Conservation (phyloP, 2,888 invertebrate species). For the Drosophila suboccidentalis region DNA sequence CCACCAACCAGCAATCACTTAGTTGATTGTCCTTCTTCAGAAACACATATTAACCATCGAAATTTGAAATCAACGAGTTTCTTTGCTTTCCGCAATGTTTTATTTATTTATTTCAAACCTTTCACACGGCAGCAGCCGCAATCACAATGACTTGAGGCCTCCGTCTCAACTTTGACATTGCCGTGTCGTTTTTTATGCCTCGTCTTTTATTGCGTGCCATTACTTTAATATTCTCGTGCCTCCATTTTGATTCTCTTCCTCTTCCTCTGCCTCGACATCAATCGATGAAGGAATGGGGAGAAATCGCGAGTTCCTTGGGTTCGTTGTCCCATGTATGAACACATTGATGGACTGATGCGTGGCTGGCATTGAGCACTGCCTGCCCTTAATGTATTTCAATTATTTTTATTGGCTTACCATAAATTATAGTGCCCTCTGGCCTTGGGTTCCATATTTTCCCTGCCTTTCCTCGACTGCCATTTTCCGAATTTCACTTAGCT, state of each 20-base stretch:
- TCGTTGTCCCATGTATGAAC: constrained; percentile 49
- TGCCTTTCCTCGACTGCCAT: background rate
- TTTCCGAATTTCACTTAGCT: constrained; percentile 13
- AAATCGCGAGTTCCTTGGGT: constrained; percentile 5
- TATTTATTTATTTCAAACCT: constrained; percentile 49
- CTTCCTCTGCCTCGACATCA: constrained; percentile 11
- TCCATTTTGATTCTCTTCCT: constrained; percentile 24
- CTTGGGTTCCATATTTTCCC: constrained; percentile 61
- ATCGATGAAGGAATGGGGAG: constrained; percentile 50
- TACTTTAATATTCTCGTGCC: constrained; percentile 62
- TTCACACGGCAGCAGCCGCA: constrained; percentile 47
- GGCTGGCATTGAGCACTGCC: constrained; percentile 32
- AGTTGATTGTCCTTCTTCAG: constrained; percentile 10
- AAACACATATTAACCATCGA: constrained; percentile 11
- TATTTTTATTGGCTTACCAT: constrained; percentile 75
- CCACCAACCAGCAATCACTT: constrained; percentile 47
- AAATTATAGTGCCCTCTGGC: constrained; percentile 66
- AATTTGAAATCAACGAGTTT: constrained; percentile 12
- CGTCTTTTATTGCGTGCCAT: constrained; percentile 67
- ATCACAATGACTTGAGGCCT: constrained; percentile 31
- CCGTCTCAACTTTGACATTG: constrained; percentile 63
- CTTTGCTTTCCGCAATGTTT: constrained; percentile 33
- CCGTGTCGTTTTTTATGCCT: constrained; percentile 48
- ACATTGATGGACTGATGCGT: constrained; percentile 35
- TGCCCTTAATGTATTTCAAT: constrained; percentile 72